Base-by-base conservation (phyloP, 2,113 vertebrate species). In the Falcunculus frontatus region DNA sequence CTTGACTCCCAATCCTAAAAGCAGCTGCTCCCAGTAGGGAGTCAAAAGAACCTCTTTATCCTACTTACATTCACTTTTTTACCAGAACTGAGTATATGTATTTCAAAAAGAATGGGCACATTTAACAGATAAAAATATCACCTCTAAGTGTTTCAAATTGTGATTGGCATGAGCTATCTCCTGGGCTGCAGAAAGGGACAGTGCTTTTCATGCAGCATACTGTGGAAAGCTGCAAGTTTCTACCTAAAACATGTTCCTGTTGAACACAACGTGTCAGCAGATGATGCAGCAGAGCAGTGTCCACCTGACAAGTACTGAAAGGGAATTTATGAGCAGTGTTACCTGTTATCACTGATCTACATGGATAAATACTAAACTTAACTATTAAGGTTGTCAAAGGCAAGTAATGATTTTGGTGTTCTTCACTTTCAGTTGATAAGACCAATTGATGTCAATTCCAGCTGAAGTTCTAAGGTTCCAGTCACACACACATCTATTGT, bases 31-130 rank as follows among this genome's bases (percentile, higher is more conserved):
- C 42, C 60, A 74, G 52, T 14, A 46, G 33, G 47, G 62, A 90
- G 47, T 69, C 49, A 77, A 84, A 93, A 88, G 42, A 87, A 91
- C 32, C n/a, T 86, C 53, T 67, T 92, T 72, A 77, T 44, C 60
- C 46, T 68, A 42, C 30, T 46, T 64, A 47, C 4, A 44, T 47
- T 23, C 15, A 7, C 6, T 78, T 93, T 83, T 68, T 72, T 30
- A 67, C 19, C 18, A 74, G 55, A 90, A 85, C 5, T 16, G 19
- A 77, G 39, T 35, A 26, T 7, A 86, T 7, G 5, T 73, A 41
- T 74, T 86, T 92, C 55, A 90, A 63, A 23, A 74, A 33, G 70
- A 92, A 88, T 46, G 1, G 8, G 70, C 17, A 53, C 37, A 63
- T 79, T 84, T 77, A 85, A 63, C 11, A 59, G n/a, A 33, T 76